Evolutionary conservation across 1,140 invertebrate species (phyloP).

Genomic region (Drosophila sturtevanti): DNA sequence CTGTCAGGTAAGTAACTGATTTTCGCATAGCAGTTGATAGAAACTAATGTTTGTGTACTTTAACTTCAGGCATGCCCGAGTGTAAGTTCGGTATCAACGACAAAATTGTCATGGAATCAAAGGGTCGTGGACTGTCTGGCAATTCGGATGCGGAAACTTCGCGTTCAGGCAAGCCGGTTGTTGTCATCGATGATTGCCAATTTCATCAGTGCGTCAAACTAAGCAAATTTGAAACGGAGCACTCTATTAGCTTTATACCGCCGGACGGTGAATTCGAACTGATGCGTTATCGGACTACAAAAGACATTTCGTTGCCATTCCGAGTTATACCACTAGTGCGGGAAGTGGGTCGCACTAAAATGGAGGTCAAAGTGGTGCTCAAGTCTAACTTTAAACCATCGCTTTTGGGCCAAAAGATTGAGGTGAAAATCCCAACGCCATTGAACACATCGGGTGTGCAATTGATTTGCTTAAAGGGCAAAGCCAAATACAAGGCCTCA

Average conservation of each 20-base stretch:
- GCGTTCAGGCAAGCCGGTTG: conserved; percentile 95
- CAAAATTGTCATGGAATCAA: conserved; percentile 99
- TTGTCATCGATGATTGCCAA: conserved; percentile 99
- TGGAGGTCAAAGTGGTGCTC: conserved; percentile 99
- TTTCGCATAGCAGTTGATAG: background rate
- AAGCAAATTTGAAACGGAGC: conserved; percentile 99
- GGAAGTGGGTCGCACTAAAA: conserved; percentile 98
- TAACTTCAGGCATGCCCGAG: conserved; percentile 94
- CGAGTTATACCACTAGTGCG: conserved; percentile 99
- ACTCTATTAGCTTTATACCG: conserved; percentile 99
- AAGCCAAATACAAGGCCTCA: conserved; percentile 99
- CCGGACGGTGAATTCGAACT: conserved; percentile 99
- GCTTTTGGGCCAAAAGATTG: conserved; percentile 98
- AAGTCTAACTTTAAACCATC: conserved; percentile 99
- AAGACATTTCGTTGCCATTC: conserved; percentile 99
- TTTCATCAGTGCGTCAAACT: conserved; percentile 99
- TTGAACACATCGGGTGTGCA: conserved; percentile 99
- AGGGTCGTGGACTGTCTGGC: conserved; percentile 89
- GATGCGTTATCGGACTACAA: conserved; percentile 99
- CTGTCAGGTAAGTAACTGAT: conserved; percentile 87
- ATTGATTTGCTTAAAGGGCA: conserved; percentile 99
- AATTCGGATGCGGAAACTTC: conserved; percentile 92
- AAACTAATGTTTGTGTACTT: background rate
- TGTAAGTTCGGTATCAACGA: conserved; percentile 99
- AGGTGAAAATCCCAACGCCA: conserved; percentile 99